A percentile compares a stretch with the other conserved stretches of the same genome.
These are phyloP conservation scores for Monopterus albus DNA, from an alignment of 2,113 vertebrate species.

Conservation along the genomic window DNA sequence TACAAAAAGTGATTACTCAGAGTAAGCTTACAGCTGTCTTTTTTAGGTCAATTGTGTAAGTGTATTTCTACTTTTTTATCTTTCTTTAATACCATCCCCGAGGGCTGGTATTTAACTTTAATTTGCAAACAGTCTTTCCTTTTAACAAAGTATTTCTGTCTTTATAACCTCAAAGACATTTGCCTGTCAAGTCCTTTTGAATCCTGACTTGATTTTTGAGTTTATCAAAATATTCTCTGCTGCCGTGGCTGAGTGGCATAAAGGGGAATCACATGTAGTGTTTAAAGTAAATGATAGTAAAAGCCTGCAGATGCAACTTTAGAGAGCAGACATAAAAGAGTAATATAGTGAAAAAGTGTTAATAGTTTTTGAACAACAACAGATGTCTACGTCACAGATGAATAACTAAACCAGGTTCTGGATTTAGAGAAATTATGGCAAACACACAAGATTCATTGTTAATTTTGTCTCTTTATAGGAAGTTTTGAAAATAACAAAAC, in stretches of 20 bases:
- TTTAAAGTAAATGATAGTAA: slow-evolving; percentile 3
- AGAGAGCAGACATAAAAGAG: not conserved
- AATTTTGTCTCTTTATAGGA: too few relatives aligned
- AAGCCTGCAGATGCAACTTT: not conserved
- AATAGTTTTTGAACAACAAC: too few relatives aligned
- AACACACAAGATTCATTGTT: too few relatives aligned
- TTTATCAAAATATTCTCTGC: slow-evolving; percentile 8
- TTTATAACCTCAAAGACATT: not conserved
- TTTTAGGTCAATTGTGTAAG: not conserved
- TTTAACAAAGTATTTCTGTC: not conserved
- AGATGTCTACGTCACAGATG: too few relatives aligned
- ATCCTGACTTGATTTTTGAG: not conserved
- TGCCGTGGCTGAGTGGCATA: not conserved
- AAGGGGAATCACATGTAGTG: too few relatives aligned
- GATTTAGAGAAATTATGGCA: too few relatives aligned
- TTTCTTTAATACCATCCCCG: not conserved
- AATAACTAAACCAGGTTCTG: too few relatives aligned
- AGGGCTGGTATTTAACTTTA: slow-evolving; percentile 1
- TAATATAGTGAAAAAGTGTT: too few relatives aligned
- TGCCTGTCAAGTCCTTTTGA: not conserved
- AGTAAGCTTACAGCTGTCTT: not conserved
- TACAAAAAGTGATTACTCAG: not conserved
- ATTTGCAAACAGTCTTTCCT: slow-evolving; percentile 9
- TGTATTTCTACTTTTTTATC: not conserved
- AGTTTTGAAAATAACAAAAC: too few relatives aligned